phyloP scores from a whole-genome alignment of 2,888 invertebrate species.

The Hirtodrosophila trivittata region DNA sequence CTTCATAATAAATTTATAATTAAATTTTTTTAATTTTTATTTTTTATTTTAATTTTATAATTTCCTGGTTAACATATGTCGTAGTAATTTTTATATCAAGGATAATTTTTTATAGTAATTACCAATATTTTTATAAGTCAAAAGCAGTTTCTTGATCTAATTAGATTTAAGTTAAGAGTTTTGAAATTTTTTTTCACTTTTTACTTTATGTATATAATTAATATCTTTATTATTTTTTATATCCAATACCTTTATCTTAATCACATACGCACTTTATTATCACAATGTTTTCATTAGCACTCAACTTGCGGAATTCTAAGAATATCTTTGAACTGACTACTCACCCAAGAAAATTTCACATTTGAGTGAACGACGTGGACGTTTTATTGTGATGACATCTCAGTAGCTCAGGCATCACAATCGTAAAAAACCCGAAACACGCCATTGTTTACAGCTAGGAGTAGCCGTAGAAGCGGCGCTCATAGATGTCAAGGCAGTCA shows the following conservation, averaged over 20 bases:
- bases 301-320: constrained; percentile 14
- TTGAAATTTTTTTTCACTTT: background rate
- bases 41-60: too few species aligned
- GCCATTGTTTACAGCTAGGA: constrained; percentile 58
- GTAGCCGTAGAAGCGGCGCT: constrained; percentile 18
- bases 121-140: too few species aligned
- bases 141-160: too few species aligned
- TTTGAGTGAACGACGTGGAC: constrained; percentile 32
- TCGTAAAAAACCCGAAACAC: constrained; percentile 51
- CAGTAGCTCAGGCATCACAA: constrained; percentile 17
- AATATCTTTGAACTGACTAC: constrained; percentile 45
- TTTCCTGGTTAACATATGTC: too few species aligned
- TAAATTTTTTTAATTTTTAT: too few species aligned
- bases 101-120: too few species aligned
- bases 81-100: too few species aligned
- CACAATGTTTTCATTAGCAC: constrained; percentile 32
- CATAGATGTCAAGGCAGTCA: constrained; percentile 15
- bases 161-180: too few species aligned
- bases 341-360: constrained; percentile 58
- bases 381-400: constrained; percentile 64
- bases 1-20: too few species aligned
- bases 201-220: background rate
- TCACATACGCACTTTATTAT: constrained; percentile 15
- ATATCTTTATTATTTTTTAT: constrained; percentile 1
- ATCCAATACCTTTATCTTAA: constrained; percentile 3